Evolutionary conservation across 2,888 invertebrate species (phyloP), one percentile per base, ranked within the genome.

Genomic region (Xanthia togata): DNA sequence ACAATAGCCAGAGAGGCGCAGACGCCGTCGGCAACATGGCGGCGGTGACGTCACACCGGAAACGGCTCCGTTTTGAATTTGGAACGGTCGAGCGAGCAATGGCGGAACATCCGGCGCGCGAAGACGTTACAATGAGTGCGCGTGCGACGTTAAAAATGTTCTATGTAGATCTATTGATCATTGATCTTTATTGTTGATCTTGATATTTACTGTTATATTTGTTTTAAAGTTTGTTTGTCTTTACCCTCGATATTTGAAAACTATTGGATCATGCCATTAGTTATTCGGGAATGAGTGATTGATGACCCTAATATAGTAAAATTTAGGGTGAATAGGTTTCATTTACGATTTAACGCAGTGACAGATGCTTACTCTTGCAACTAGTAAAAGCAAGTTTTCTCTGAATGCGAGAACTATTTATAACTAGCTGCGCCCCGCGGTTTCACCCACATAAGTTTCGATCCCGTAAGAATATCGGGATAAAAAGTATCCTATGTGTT

Each of bases 31-130:
- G 89, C 93, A 95, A 94, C 94, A 94, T 94, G 94, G 94, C 94
- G 93, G 79, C 91, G 91, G 82, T 96, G 96, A 96, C 96, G 96
- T 96, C 95, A 95, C 94, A 92, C 95, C 96, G 96, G 96, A 96
- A 96, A 94, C 93, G 92, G 92, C 96, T 96, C 96, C 96, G 96
- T 96, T 96, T 96, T 96, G 95, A 96, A 96, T 96, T 96, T 94
- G 94, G 95, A 95, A 96, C 96, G 96, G 96, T 96, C 96, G 95
- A 96, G 95, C 95, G 96, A 94, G 95, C 96, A 96, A 95, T 96
- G 96, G 96, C 94, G 95, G 96, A 92, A 95, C 96, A 96, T 96
- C 96, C 96, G 96, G 95, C 92, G 91, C 87, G 88, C 90, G 95
- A 96, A 96, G 96, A 96, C 96, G 96, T 95, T 95, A 94, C 96